A percentile compares a stretch with the other conserved stretches of the same genome.
phyloP scores from a whole-genome alignment of 2,888 invertebrate species.

The Aricia artaxerxes region DNA sequence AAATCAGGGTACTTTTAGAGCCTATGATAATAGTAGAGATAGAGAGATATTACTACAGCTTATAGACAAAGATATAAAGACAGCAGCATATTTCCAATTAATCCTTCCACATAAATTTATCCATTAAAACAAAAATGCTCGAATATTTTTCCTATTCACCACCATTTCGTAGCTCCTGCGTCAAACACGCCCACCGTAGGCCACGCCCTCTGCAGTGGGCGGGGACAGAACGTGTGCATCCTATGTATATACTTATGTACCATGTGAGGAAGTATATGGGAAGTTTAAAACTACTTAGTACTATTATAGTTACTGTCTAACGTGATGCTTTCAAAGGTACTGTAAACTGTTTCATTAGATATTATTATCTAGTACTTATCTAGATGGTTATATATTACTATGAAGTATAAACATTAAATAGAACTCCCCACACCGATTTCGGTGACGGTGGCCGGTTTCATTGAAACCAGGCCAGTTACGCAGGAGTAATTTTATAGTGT shows the following conservation, averaged over 20 bases:
- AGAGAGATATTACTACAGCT: too few relatives aligned
- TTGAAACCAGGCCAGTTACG: too few relatives aligned
- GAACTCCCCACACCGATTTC: too few relatives aligned
- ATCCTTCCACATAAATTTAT: too few relatives aligned
- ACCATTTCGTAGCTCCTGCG: slow-evolving; percentile 45
- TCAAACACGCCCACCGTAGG: slow-evolving; percentile 51
- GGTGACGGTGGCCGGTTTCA: too few relatives aligned
- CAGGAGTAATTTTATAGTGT: too few relatives aligned
- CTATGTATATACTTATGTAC: slow-evolving; percentile 32
- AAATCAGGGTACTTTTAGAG: too few relatives aligned
- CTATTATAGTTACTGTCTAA: neutral
- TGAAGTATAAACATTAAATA: neutral
- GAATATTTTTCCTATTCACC: slow-evolving; percentile 33
- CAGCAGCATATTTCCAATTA: too few relatives aligned
- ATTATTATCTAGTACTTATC: neutral
- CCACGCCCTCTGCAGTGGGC: slow-evolving; percentile 55
- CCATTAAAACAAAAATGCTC: too few relatives aligned
- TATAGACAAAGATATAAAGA: too few relatives aligned
- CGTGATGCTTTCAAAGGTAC: slow-evolving; percentile 6
- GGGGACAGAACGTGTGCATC: slow-evolving; percentile 50
- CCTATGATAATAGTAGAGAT: too few relatives aligned
- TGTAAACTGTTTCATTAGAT: neutral
- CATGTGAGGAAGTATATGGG: slow-evolving; percentile 30
- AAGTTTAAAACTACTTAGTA: slow-evolving; percentile 24
- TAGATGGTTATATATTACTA: neutral